Base-by-base conservation (phyloP, 35 echinoderm and acorn worm species). In the Heliocidaris tuberculata region DNA sequence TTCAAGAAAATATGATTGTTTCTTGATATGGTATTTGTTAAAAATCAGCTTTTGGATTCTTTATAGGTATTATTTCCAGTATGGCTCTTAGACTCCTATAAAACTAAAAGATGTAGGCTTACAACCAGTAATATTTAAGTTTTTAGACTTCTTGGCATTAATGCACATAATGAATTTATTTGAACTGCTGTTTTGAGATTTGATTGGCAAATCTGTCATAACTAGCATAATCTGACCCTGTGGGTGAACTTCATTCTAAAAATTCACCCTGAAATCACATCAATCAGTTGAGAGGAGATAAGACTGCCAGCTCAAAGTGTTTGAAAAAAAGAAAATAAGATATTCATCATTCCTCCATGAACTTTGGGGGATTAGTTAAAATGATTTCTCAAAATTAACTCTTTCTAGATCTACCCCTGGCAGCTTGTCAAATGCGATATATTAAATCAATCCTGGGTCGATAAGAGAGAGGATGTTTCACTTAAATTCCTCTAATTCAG, bases 401-500 rank as follows among this genome's bases (percentile, higher is more conserved):
- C 65, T 78, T 78, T 78, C 65, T 78, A 78, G 65, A 78, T 78
- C 65, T 89, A 13, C 19, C 30, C 6, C 87, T 89, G 87, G 87
- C 87, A 89, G 47, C 87, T 32, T 89, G 87, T 47, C 87, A 89
- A 89, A 48, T 32, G 87, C 47, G 12, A 89, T 89, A 47, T 47
- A 89, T 27, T 32, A 11, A 47, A 89, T 47, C 87, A 89, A 27
- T 48, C 31, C 19, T 47, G 31, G 87, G 47, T 16, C 19, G 31
- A 89, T 32, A 47, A 89, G 10, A 2, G 13, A 89, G n/a, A 89
- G 87, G 87, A 89, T 89, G 87, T 89, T 89, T 89, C 87, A 89
- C 87, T 89, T 89, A 47, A 89, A 89, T 42, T 89, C 31, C 87
- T 32, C 31, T 89, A 89, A 89, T 89, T 89, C 87, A 48, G 2